Conservation (phyloP, 2,113 vertebrate species). For the Amazona vittata region DNA sequence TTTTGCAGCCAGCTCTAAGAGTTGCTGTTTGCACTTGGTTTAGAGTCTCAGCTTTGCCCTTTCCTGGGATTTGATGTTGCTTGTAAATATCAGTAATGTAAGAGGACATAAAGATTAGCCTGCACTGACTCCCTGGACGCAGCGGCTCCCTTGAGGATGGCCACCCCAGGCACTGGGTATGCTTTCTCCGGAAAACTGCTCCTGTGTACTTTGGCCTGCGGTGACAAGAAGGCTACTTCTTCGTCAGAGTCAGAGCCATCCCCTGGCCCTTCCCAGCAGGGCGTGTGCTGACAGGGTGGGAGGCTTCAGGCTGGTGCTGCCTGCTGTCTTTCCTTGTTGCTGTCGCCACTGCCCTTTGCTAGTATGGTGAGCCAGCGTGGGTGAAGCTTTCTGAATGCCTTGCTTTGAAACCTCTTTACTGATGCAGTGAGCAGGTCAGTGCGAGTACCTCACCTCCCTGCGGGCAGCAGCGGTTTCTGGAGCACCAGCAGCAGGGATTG, state of each 20-base stretch:
- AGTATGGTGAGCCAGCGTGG: accelerated
- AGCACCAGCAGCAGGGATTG: background rate
- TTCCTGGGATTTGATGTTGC: background rate
- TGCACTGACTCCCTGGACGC: accelerated
- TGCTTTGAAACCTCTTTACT: background rate
- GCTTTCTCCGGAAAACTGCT: background rate
- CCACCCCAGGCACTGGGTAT: accelerated
- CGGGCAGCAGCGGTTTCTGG: background rate
- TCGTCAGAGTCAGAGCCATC: background rate
- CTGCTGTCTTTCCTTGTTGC: accelerated
- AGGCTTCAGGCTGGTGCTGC: accelerated
- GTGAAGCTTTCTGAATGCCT: background rate
- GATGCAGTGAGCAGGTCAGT: accelerated
- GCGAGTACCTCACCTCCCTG: background rate
- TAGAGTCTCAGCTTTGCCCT: background rate
- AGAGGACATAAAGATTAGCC: background rate
- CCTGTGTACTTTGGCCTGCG: background rate
- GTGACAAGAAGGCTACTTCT: background rate
- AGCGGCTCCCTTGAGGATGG: accelerated
- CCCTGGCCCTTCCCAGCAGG: background rate
- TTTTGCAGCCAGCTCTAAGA: background rate
- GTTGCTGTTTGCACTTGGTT: accelerated
- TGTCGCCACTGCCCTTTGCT: background rate
- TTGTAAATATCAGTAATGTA: accelerated
- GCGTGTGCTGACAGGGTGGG: background rate